A percentile compares a stretch with the other conserved stretches of the same genome.
These are phyloP conservation scores for Toxotes chatareus DNA, from an alignment of 2,113 vertebrate genomes.

Conservation along the genomic window DNA sequence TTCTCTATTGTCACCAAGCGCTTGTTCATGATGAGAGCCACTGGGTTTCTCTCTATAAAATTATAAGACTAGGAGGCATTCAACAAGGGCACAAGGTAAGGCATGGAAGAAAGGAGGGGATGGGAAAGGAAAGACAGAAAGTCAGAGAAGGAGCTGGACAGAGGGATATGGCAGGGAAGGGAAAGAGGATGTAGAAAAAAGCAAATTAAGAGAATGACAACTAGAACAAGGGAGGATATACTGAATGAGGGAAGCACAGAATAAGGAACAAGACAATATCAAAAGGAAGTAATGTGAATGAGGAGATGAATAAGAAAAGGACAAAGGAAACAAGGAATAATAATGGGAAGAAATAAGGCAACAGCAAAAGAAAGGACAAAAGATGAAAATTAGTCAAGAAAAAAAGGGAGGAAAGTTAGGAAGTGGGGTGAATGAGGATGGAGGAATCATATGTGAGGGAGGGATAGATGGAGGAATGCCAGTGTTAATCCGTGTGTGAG, in stretches of 20 bases:
- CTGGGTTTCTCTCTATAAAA: too few species aligned
- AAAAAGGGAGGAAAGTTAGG: constrained; percentile 9
- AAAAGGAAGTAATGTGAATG: background rate
- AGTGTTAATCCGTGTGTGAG: constrained; percentile 75
- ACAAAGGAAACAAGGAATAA: background rate
- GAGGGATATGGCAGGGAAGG: background rate
- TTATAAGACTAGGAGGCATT: too few species aligned
- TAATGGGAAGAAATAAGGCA: background rate
- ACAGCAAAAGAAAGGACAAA: background rate
- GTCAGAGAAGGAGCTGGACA: too few species aligned
- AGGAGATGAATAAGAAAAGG: background rate
- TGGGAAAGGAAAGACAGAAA: background rate
- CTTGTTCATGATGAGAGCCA: too few species aligned
- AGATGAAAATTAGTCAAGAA: background rate
- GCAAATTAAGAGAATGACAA: background rate
- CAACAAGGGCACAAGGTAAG: background rate
- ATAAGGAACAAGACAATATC: background rate
- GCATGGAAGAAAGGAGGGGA: background rate
- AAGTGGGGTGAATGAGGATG: constrained; percentile 10
- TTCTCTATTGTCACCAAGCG: too few species aligned
- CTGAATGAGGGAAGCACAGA: background rate
- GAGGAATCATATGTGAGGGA: constrained; percentile 50
- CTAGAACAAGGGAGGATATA: background rate
- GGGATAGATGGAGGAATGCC: constrained; percentile 70
- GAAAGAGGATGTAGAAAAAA: background rate